phyloP scores from a whole-genome alignment of 2,888 invertebrate genomes.

The Acrobasis consociella region DNA sequence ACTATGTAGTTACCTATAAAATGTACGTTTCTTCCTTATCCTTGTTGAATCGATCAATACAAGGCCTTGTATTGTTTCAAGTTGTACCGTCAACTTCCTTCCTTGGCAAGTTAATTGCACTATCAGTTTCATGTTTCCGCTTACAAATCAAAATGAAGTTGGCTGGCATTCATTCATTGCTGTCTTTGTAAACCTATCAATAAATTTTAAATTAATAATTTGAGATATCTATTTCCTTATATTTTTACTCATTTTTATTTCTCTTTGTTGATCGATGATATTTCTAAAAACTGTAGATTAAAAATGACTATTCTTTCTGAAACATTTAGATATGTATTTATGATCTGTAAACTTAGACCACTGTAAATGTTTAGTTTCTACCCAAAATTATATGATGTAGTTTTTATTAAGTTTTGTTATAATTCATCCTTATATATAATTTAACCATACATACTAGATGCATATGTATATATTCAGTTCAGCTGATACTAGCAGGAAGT shows the following conservation, averaged over 20 bases:
- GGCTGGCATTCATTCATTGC: slow-evolving; percentile 4
- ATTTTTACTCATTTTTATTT: background rate
- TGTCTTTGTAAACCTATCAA: background rate
- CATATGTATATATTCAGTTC: background rate
- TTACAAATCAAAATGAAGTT: slow-evolving; percentile 23
- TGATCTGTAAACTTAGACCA: too few species aligned
- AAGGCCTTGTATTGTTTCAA: slow-evolving; percentile 42
- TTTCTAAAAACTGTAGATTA: too few species aligned
- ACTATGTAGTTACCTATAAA: slow-evolving; percentile 25
- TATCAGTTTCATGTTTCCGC: slow-evolving; percentile 31
- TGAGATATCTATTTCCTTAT: background rate
- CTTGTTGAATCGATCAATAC: slow-evolving; percentile 33
- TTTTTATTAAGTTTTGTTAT: too few species aligned
- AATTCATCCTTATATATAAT: too few species aligned
- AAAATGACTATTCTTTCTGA: too few species aligned
- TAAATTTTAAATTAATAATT: too few species aligned
- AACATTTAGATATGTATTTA: too few species aligned
- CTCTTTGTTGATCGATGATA: too few species aligned
- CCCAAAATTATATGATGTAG: too few species aligned
- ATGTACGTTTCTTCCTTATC: slow-evolving; percentile 41
- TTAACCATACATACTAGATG: too few species aligned
- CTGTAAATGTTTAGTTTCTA: too few species aligned
- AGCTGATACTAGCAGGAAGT: slow-evolving; percentile 52
- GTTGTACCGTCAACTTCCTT: slow-evolving; percentile 43
- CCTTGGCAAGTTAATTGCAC: slow-evolving; percentile 35